Percentiles rank a stretch among this genome's conserved stretches.
These are phyloP conservation scores for Polypterus senegalus DNA, from an alignment of 2,113 vertebrate species.

Conservation along the genomic window DNA sequence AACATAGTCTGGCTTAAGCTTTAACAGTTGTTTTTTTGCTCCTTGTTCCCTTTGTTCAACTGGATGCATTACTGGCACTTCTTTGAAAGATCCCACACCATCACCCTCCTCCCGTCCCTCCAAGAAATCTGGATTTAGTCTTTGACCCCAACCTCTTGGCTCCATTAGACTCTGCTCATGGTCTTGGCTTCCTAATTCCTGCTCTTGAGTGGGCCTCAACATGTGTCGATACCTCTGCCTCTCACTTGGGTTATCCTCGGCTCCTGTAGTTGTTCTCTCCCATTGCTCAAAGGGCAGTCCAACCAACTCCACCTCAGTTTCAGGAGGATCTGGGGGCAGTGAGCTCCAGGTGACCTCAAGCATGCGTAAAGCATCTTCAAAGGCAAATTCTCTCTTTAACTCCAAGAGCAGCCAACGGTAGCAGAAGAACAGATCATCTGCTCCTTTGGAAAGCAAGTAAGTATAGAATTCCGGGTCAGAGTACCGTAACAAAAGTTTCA, in stretches of 20 bases:
- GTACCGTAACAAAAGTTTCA: constrained; percentile 70
- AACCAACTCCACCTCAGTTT: constrained; percentile 71
- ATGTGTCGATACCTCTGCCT: constrained; percentile 45
- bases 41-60: not conserved
- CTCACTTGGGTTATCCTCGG: constrained; percentile 22
- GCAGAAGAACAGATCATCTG: constrained; percentile 84
- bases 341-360: constrained; percentile 89
- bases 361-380: constrained; percentile 79
- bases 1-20: no score
- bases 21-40: no score
- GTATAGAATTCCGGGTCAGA: constrained; percentile 73
- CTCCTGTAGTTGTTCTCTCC: constrained; percentile 12
- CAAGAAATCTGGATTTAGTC: not conserved
- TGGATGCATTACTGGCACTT: not conserved
- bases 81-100: not conserved
- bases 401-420: constrained; percentile 89
- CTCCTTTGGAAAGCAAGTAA: constrained; percentile 69
- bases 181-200: not conserved
- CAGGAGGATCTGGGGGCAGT: constrained; percentile 72
- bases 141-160: not conserved
- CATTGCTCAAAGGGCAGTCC: constrained; percentile 38
- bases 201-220: constrained; percentile 48
- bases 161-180: not conserved
- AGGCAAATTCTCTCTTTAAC: constrained; percentile 84
- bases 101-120: not conserved